Conservation (phyloP, 2,797 vertebrate species). For the Chaunax sp. region DNA sequence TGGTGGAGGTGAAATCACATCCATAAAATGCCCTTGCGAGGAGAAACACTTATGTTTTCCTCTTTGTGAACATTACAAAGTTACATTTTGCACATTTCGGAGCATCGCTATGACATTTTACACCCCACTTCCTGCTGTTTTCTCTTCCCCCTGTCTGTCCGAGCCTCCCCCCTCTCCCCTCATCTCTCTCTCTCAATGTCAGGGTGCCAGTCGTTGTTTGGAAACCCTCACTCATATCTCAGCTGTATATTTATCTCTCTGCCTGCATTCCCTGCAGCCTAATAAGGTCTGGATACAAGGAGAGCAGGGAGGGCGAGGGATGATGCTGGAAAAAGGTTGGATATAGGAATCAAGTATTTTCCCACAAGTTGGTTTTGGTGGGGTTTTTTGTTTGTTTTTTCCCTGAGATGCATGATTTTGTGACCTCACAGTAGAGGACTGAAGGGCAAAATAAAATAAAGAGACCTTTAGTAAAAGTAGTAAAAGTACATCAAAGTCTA, state of each 20-base stretch:
- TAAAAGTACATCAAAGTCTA: conserved; percentile 53
- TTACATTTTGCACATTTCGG: neutral
- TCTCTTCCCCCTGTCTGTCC: conserved; percentile 15
- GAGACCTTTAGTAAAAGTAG: conserved; percentile 39
- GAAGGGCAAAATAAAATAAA: conserved; percentile 32
- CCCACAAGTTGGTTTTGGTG: conserved; percentile 63
- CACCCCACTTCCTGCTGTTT: conserved; percentile 5
- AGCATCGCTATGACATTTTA: conserved; percentile 44
- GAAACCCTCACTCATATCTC: conserved; percentile 69
- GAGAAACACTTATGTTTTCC: too few relatives aligned
- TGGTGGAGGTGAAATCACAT: neutral
- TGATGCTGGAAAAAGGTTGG: conserved; percentile 58
- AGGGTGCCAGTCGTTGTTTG: conserved; percentile 64
- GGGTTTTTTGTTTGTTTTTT: conserved; percentile 11
- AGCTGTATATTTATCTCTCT: conserved; percentile 74
- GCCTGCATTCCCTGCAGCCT: conserved; percentile 59
- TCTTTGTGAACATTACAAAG: conserved; percentile 13
- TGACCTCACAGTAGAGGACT: conserved; percentile 20
- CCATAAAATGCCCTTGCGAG: too few relatives aligned
- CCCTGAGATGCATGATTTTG: neutral
- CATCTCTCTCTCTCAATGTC: conserved; percentile 20
- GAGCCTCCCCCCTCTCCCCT: neutral
- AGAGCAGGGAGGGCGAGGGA: conserved; percentile 31
- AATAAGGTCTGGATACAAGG: conserved; percentile 70
- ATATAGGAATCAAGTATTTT: conserved; percentile 57